Evolutionary conservation across 2,888 invertebrate species (phyloP).

Genomic region (Argyra leucocephala): DNA sequence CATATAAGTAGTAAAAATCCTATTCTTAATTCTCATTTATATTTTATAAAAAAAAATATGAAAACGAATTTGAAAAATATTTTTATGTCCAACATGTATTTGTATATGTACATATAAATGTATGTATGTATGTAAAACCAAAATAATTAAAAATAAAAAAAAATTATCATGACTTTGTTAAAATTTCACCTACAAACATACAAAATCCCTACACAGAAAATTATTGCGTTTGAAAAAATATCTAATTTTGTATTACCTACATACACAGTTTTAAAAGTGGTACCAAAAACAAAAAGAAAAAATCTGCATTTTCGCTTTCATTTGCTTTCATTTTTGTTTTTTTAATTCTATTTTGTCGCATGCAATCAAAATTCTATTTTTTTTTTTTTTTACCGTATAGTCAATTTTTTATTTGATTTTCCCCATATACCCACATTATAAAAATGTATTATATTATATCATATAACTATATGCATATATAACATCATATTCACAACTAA

Average conservation of each 20-base stretch:
- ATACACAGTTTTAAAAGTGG: neutral
- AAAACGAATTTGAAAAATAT: no score
- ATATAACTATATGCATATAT: no score
- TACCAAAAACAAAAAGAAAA: neutral
- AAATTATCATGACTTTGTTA: no score
- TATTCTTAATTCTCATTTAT: no score
- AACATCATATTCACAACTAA: no score
- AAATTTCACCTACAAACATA: neutral
- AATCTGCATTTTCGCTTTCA: conserved; percentile 6
- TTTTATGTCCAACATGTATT: no score
- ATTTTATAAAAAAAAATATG: no score
- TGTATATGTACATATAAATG: no score
- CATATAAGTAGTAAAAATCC: no score
- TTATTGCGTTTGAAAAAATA: neutral
- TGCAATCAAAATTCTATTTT: neutral
- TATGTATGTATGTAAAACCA: no score
- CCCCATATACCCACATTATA: neutral
- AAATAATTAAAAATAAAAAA: no score
- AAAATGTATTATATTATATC: no score
- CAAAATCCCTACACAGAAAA: neutral
- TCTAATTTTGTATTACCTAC: neutral
- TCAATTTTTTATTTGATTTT: neutral
- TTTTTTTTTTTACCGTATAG: neutral
- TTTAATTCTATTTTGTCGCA: neutral
- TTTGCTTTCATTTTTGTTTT: neutral